Evolutionary conservation across 1,140 invertebrate genomes (phyloP).

Genomic region (Eriocheir sinensis): DNA sequence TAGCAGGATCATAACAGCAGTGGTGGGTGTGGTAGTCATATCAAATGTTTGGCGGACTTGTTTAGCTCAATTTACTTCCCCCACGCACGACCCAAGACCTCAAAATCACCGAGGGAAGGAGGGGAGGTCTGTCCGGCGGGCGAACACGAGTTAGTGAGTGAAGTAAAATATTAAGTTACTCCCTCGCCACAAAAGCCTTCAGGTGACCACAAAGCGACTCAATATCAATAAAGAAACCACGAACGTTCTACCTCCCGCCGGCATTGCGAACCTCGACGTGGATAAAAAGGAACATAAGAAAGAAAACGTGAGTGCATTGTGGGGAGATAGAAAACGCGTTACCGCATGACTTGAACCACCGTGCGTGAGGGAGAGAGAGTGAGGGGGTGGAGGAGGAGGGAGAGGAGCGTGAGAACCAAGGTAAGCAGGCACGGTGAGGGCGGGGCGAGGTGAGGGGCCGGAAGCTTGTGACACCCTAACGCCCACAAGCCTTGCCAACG

Average conservation of each 20-base stretch:
- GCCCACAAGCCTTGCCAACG: neutral
- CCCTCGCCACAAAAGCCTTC: neutral
- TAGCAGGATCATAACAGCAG: too few species aligned
- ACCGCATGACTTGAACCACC: slow-evolving; percentile 1
- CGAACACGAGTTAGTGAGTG: neutral
- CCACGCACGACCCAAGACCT: too few species aligned
- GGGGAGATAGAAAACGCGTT: too few species aligned
- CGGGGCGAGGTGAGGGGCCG: neutral
- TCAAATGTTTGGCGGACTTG: too few species aligned
- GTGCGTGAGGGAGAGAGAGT: neutral
- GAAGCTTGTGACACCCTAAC: neutral
- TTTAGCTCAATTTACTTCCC: too few species aligned
- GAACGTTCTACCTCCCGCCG: neutral
- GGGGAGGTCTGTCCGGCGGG: too few species aligned
- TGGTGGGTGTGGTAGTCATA: too few species aligned
- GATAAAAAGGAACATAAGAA: too few species aligned
- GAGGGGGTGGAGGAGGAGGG: neutral
- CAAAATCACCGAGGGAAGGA: neutral
- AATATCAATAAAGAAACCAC: neutral
- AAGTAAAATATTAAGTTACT: too few species aligned
- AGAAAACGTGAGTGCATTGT: too few species aligned
- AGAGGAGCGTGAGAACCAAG: slow-evolving; percentile 28
- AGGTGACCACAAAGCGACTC: neutral
- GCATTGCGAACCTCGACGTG: neutral
- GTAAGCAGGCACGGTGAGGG: slow-evolving; percentile 1